Evolutionary conservation across 1,140 invertebrate genomes (phyloP).

Genomic region (Homalodisca vitripennis): DNA sequence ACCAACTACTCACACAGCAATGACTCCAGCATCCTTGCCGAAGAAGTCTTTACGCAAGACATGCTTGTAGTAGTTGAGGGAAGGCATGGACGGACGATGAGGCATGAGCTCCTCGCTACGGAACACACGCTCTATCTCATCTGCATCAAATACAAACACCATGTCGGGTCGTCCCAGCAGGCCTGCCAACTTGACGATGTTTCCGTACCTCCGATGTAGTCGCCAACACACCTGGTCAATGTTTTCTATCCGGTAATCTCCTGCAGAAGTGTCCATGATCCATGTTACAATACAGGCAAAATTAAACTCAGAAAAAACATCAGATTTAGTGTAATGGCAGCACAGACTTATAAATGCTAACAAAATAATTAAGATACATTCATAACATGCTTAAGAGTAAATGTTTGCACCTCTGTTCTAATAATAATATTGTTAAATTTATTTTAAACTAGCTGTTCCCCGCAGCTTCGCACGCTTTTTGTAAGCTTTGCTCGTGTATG

Average conservation of each 20-base stretch:
- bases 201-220: constrained; percentile 63
- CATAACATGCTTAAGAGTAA: not conserved
- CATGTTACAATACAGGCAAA: constrained; percentile 42
- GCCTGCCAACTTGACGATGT: constrained; percentile 70
- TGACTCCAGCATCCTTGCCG: constrained; percentile 67
- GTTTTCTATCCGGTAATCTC: constrained; percentile 69
- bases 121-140: constrained; percentile 73
- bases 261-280: constrained; percentile 46
- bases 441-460: too few relatives aligned
- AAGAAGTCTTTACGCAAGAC: constrained; percentile 71
- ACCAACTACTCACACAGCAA: constrained; percentile 67
- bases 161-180: constrained; percentile 75
- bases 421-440: not conserved
- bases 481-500: too few relatives aligned
- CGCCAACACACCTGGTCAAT: constrained; percentile 70
- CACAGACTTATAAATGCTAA: not conserved
- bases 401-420: not conserved
- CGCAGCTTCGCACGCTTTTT: too few relatives aligned
- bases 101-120: constrained; percentile 73
- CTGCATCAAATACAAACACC: constrained; percentile 73
- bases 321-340: not conserved
- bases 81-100: constrained; percentile 74
- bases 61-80: constrained; percentile 75
- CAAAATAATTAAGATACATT: not conserved
- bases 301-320: not conserved